Conservation (phyloP, 1,140 invertebrate species). For the Schlechtendalia chinensis region DNA sequence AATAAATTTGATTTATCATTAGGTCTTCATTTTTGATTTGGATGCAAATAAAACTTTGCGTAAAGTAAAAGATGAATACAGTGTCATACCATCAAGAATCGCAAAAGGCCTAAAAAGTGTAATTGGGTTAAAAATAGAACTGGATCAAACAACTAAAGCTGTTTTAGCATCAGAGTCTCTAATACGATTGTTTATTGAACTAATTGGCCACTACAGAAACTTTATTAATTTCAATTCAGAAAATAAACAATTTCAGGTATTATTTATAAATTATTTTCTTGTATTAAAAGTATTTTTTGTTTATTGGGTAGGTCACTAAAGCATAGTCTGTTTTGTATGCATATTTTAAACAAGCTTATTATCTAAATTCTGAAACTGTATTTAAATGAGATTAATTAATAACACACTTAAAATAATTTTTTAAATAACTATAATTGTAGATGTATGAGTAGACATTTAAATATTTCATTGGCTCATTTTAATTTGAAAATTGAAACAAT, state of each 20-base stretch:
- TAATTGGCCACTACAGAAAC: constrained; percentile 63
- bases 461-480: too few species aligned
- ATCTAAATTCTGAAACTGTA: too few species aligned
- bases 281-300: too few species aligned
- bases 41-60: constrained; percentile 61
- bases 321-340: too few species aligned
- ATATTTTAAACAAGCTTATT: too few species aligned
- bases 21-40: constrained; percentile 66
- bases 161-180: constrained; percentile 68
- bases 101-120: constrained; percentile 64
- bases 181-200: constrained; percentile 66
- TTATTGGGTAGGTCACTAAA: too few species aligned
- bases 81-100: constrained; percentile 64
- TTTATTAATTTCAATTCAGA: constrained; percentile 58
- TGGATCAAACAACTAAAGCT: constrained; percentile 62
- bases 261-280: neutral
- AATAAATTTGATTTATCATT: neutral
- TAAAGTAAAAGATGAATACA: constrained; percentile 64
- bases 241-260: constrained; percentile 58
- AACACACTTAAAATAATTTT: too few species aligned
- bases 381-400: too few species aligned
- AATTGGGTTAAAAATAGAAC: constrained; percentile 57
- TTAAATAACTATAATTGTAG: too few species aligned
- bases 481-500: too few species aligned
- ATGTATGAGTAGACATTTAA: too few species aligned